These are phyloP conservation scores for Condylura cristata DNA, from an alignment of 2,113 vertebrate genomes.

Conservation along the genomic window DNA sequence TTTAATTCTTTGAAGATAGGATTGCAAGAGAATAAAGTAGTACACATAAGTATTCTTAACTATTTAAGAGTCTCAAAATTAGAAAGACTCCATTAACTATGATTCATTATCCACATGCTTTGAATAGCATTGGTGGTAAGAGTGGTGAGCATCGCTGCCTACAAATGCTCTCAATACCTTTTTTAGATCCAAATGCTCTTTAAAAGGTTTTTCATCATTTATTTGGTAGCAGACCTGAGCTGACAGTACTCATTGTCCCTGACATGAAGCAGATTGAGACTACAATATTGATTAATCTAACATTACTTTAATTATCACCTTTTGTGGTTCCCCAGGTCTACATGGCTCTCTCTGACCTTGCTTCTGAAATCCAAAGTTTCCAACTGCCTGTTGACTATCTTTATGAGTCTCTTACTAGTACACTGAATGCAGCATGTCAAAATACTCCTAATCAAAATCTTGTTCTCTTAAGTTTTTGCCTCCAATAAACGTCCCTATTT, in stretches of 20 bases:
- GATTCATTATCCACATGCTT: slow-evolving; percentile 2
- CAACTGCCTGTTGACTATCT: neutral
- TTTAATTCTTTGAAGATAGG: slow-evolving; percentile 45
- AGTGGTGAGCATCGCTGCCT: no score
- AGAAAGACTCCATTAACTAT: neutral
- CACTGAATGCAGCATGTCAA: neutral
- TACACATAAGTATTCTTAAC: neutral
- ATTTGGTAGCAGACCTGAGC: slow-evolving; percentile 1
- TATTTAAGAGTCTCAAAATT: slow-evolving; percentile 32
- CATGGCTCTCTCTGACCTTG: neutral
- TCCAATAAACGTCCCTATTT: neutral
- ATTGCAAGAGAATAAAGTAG: slow-evolving; percentile 20
- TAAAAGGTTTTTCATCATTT: slow-evolving; percentile 13
- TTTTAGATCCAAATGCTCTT: no score
- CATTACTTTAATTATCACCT: neutral
- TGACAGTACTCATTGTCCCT: neutral
- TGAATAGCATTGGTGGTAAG: neutral
- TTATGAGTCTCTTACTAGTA: neutral
- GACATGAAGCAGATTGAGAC: neutral
- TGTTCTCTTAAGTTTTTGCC: neutral
- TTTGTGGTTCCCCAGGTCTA: neutral
- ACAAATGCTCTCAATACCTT: no score
- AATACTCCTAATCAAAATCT: neutral
- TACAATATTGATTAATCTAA: neutral
- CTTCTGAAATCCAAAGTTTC: slow-evolving; percentile 25